These are phyloP conservation scores for Clunio marinus DNA, from an alignment of 2,888 invertebrate species.

Conservation along the genomic window DNA sequence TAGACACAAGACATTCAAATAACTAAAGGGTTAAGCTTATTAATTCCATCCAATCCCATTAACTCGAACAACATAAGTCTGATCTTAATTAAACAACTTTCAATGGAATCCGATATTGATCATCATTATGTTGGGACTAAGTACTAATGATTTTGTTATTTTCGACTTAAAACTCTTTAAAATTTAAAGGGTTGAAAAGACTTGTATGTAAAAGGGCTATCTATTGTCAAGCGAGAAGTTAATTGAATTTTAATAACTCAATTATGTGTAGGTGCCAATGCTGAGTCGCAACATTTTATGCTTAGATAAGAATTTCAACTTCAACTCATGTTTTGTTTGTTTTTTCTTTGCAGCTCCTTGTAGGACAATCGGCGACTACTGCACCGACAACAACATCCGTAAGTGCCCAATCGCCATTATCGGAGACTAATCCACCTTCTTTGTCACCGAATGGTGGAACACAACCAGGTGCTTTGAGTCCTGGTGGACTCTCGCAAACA, in stretches of 20 bases:
- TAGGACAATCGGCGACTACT: slow-evolving; percentile 68
- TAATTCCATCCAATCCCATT: slow-evolving; percentile 29
- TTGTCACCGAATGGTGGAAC: slow-evolving; percentile 60
- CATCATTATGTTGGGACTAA: background rate
- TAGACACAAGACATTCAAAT: too few relatives aligned
- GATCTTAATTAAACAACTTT: slow-evolving; percentile 27
- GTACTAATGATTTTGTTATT: too few relatives aligned
- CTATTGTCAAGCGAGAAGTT: background rate
- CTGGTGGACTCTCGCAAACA: slow-evolving; percentile 50
- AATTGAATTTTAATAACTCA: slow-evolving; percentile 35
- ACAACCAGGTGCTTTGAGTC: slow-evolving; percentile 47
- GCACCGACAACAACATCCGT: slow-evolving; percentile 58
- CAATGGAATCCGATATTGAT: slow-evolving; percentile 19
- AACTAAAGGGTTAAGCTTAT: slow-evolving; percentile 21
- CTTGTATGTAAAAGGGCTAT: background rate
- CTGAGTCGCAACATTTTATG: too few relatives aligned
- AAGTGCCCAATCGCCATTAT: slow-evolving; percentile 72
- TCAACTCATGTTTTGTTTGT: background rate
- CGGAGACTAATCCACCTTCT: slow-evolving; percentile 69
- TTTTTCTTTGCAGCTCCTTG: slow-evolving; percentile 62
- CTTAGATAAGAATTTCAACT: background rate
- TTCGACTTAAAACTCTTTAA: too few relatives aligned
- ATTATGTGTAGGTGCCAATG: too few relatives aligned
- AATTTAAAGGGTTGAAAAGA: background rate
- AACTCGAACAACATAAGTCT: slow-evolving; percentile 2